Conservation (phyloP, 2,797 vertebrate genomes). For the Acropternis orthonyx region DNA sequence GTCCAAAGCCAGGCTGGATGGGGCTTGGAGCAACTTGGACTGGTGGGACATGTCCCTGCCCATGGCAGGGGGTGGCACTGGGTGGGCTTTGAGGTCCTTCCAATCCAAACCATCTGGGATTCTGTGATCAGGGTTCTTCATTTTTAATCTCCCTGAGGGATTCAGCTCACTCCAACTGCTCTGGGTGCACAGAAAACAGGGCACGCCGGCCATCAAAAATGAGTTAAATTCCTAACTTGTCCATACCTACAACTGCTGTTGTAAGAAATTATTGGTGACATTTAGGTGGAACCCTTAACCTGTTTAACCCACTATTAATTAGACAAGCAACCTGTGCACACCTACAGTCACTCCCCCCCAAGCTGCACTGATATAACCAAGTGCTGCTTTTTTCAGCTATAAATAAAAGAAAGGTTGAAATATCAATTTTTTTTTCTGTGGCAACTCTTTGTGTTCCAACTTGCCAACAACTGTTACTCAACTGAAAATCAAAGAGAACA, state of each 20-base stretch:
- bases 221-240: not conserved
- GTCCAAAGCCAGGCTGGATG: not conserved
- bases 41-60: not conserved
- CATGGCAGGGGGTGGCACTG: not conserved
- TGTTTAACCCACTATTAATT: not conserved
- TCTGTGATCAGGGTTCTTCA: not conserved
- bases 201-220: not conserved
- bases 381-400: not conserved
- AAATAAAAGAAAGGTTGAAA: not conserved
- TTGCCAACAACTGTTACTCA: not conserved
- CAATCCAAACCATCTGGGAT: not conserved
- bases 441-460: not conserved
- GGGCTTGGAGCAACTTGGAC: not conserved
- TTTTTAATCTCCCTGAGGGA: not conserved
- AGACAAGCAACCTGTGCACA: not conserved
- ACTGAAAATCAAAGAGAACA: not conserved
- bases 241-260: not conserved
- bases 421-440: not conserved
- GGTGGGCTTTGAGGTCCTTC: not conserved
- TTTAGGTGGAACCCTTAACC: not conserved
- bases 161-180: not conserved
- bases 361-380: accelerated
- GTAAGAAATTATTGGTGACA: not conserved
- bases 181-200: not conserved
- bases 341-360: not conserved